These are phyloP conservation scores for Dicycla oo DNA, from an alignment of 2,888 invertebrate species.

Conservation along the genomic window DNA sequence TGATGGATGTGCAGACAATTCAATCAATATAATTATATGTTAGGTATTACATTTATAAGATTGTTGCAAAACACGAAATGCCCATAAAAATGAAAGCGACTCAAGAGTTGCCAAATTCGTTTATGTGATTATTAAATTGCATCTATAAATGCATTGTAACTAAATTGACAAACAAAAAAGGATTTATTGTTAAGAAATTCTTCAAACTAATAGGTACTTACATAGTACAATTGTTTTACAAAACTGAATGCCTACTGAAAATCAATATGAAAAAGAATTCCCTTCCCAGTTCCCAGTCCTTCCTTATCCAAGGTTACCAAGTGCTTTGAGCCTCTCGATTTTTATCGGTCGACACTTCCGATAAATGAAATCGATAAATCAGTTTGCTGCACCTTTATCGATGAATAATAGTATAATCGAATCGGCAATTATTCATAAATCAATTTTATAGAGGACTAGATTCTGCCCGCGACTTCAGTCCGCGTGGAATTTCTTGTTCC, in stretches of 20 bases:
- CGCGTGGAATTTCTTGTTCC: too few relatives aligned
- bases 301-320: constrained; percentile 21
- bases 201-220: background rate
- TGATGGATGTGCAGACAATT: constrained; percentile 8
- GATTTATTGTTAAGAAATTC: background rate
- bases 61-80: constrained; percentile 32
- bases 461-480: too few relatives aligned
- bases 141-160: background rate
- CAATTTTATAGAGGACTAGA: background rate
- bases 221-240: background rate
- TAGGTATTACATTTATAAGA: constrained; percentile 16
- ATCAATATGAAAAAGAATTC: background rate
- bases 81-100: constrained; percentile 40
- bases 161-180: background rate
- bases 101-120: constrained; percentile 10
- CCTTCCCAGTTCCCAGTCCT: background rate
- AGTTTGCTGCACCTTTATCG: constrained; percentile 19
- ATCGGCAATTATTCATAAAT: constrained; percentile 2
- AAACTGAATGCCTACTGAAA: background rate
- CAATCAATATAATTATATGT: constrained; percentile 13
- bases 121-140: background rate
- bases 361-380: constrained; percentile 48
- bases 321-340: background rate
- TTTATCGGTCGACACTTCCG: constrained; percentile 34
- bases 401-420: constrained; percentile 28